Conservation (phyloP, 2,797 vertebrate genomes). For the Gouania willdenowi region DNA sequence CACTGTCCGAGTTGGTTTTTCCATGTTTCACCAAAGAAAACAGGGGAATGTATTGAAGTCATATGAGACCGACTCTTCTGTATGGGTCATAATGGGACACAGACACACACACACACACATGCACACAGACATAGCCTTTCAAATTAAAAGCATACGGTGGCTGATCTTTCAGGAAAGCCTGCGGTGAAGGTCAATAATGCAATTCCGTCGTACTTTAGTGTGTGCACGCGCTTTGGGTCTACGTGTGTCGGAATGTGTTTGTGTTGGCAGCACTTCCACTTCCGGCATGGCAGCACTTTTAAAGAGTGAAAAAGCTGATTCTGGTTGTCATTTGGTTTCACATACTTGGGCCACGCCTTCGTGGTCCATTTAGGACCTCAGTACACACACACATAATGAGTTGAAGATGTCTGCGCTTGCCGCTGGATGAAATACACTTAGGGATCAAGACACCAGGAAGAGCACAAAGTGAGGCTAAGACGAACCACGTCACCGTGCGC, state of each 20-base stretch:
- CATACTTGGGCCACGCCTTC: conserved; percentile 33
- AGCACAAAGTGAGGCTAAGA: conserved; percentile 24
- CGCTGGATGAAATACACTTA: conserved; percentile 46
- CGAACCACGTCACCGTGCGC: conserved; percentile 18
- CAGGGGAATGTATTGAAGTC: conserved; percentile 38
- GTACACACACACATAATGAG: conserved; percentile 21
- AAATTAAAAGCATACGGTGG: conserved; percentile 70
- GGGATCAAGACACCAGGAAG: conserved; percentile 32
- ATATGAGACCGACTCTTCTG: conserved; percentile 35
- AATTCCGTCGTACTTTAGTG: conserved; percentile 28
- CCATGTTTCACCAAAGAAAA: conserved; percentile 64
- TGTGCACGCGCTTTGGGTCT: background rate
- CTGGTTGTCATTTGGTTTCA: conserved; percentile 32
- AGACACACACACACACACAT: conserved; percentile 22
- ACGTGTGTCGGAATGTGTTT: conserved; percentile 3
- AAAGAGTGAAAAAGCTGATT: conserved; percentile 37
- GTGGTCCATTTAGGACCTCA: conserved; percentile 28
- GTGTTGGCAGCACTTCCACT: background rate
- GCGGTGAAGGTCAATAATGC: conserved; percentile 56
- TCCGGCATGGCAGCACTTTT: conserved; percentile 22
- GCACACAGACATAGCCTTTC: conserved; percentile 27
- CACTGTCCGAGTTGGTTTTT: conserved; percentile 47
- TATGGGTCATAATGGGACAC: conserved; percentile 49
- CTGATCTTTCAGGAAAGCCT: conserved; percentile 68
- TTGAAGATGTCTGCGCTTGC: conserved; percentile 28